phyloP scores from a whole-genome alignment of 2,888 invertebrate species.

The Cancer borealis region DNA sequence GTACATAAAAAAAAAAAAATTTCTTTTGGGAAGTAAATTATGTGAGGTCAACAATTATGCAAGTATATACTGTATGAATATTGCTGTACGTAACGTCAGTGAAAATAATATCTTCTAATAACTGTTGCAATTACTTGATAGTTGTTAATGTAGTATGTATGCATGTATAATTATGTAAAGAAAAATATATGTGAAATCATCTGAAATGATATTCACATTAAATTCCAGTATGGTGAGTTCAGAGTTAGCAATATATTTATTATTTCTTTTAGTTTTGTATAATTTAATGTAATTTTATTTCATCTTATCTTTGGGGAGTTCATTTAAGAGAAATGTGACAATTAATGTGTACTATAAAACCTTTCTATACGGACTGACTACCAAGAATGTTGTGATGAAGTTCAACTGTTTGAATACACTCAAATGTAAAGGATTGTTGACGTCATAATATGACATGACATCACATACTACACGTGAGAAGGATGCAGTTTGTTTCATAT shows the following conservation, averaged over 20 bases:
- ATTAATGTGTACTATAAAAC: neutral
- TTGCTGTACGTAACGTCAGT: neutral
- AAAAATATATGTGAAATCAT: neutral
- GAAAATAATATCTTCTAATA: neutral
- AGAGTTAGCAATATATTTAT: neutral
- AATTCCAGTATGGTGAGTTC: neutral
- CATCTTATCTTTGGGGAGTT: neutral
- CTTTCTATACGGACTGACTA: neutral
- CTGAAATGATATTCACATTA: neutral
- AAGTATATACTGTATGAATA: neutral
- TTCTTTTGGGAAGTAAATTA: neutral
- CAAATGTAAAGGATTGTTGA: neutral
- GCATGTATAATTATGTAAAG: neutral
- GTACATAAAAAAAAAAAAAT: neutral
- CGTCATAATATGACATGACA: neutral
- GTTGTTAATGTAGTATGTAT: neutral
- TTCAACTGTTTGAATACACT: neutral
- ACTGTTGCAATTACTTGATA: neutral
- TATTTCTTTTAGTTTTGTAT: neutral
- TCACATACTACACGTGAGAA: neutral
- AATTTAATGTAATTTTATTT: neutral
- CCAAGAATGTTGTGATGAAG: neutral
- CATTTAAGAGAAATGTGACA: neutral
- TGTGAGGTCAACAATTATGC: neutral
- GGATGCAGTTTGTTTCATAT: neutral